Evolutionary conservation across 2,113 vertebrate genomes (phyloP).

Genomic region (Orientallactaga bullata): DNA sequence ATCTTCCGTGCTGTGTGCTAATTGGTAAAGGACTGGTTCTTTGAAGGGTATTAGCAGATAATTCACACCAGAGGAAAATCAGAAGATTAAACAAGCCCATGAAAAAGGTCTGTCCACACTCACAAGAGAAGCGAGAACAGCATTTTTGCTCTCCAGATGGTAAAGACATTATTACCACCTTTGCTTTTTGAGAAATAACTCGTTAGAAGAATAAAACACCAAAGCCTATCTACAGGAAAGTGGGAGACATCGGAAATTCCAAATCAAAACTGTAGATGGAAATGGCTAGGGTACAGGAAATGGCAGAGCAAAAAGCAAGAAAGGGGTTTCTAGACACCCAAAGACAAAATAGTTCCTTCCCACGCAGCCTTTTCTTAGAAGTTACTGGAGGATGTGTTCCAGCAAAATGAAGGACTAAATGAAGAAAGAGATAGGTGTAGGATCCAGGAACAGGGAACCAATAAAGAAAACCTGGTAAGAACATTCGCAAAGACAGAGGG

Average conservation of each 20-base stretch:
- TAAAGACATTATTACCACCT: neutral
- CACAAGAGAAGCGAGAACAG: neutral
- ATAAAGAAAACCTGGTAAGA: neutral
- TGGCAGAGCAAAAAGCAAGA: neutral
- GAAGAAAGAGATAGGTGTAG: neutral
- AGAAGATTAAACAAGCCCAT: neutral
- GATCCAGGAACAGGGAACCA: neutral
- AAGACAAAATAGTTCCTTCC: neutral
- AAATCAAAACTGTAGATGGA: neutral
- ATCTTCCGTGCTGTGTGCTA: neutral
- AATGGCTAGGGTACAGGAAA: neutral
- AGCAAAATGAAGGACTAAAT: neutral
- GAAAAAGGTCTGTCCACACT: neutral
- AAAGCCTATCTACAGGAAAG: neutral
- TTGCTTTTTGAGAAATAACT: slow-evolving; percentile 44
- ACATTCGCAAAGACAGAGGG: neutral
- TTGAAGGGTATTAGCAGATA: slow-evolving; percentile 39
- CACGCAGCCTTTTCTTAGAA: neutral
- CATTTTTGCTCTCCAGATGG: neutral
- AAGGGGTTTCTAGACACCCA: neutral
- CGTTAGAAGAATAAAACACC: neutral
- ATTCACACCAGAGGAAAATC: slow-evolving; percentile 25
- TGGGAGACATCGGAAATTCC: neutral
- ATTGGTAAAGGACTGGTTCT: slow-evolving; percentile 21
- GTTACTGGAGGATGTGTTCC: neutral